Evolutionary conservation across 2,888 invertebrate genomes (phyloP), one percentile per base, ranked within the genome.

Genomic region (Pollenia labialis): DNA sequence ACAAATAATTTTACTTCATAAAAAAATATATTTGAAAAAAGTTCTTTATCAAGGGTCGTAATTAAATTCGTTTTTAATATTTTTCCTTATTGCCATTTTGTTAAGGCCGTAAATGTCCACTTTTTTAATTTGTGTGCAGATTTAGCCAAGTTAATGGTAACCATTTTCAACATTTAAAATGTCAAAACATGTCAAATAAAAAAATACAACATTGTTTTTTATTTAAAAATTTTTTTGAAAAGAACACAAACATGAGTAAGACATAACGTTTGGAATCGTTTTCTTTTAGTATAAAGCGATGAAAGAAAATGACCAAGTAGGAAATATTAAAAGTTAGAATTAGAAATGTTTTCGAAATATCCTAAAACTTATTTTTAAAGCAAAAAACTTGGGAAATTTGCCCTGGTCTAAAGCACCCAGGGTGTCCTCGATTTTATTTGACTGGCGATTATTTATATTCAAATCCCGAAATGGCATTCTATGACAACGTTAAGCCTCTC

Each of bases 151-250:
- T 58, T 48, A 46, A 32, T 16, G 16, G 32, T 48, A 69, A 69
- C 23, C 58, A 42, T 56, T 32, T 82, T 69, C 46, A 12, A 60
- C 48, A 18, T 69, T 50, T 60, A 40, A 69, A 69, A 69, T 62
- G 48, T 62, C 68, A 69, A 54, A 76, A 71, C 54, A 74, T 62
- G 75, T 62, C 75, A 75, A 32, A 74, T 6, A 48, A 23, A 56
- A 56, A 69, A 44, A 50, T 48, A 10, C 58, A 40, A 60, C 48
- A 16, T 74, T 16, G 74, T 16, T 60, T 50, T 74, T 69, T 50
- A 50, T n/a, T 60, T 12, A 12, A 23, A 60, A 46, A 10, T n/a
- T 48, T n/a, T 48, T 23, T 12, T 14, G 23, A 44, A 69, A n/a
- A 7, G 46, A 46, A 54, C 11, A 71, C 42, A 69, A 1, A 42